Evolutionary conservation across 2,113 vertebrate species (phyloP), one percentile per base, ranked within the genome.

Genomic region (Tapirus terrestris): DNA sequence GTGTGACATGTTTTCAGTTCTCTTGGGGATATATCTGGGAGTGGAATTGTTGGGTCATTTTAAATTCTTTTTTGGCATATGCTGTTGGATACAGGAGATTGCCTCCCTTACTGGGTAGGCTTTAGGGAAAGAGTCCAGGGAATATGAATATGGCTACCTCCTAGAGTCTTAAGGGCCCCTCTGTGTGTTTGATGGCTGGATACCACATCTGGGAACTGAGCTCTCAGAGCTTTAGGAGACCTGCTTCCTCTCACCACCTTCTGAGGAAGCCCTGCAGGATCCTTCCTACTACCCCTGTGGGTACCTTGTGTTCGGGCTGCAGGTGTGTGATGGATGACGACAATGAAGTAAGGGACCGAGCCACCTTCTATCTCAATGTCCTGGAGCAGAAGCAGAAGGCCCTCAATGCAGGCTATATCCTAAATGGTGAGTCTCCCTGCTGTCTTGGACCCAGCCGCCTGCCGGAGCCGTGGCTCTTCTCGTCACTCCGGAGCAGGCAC

Each of bases 271-370:
- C 70, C 3, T 68, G 48, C 8, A 48, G 70, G 14, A 25, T 9
- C 23, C 31, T 29, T 56, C 14, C 63, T 53, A 29, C 20, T 11
- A 39, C 10, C 6, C 33, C 53, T 51, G 36, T 11, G 76, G 13
- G 13, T 53, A 7, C 81, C 79, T 93, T 96, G 58, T 63, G 21
- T 98, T 95, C 95, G 8, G 21, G 5, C 91, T 88, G 60, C 87
- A 99, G 99, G 94, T 99, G 99, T 96, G 99, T 99, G 93, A 99
- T 99, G 99, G 99, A 99, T 10, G 99, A 99, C 23, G 99, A 99
- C 96, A 99, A 99, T 0, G 99, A 99, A 97, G 99, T 99, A 7
- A 98, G 99, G 91, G 99, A 99, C 96, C 98, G 99, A 92, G 99
- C 99, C 58, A 99, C 99, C 0, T 99, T 99, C 98, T 99, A 99